Base-by-base conservation (phyloP, 2,888 invertebrate species). In the Aphidius colemani region DNA sequence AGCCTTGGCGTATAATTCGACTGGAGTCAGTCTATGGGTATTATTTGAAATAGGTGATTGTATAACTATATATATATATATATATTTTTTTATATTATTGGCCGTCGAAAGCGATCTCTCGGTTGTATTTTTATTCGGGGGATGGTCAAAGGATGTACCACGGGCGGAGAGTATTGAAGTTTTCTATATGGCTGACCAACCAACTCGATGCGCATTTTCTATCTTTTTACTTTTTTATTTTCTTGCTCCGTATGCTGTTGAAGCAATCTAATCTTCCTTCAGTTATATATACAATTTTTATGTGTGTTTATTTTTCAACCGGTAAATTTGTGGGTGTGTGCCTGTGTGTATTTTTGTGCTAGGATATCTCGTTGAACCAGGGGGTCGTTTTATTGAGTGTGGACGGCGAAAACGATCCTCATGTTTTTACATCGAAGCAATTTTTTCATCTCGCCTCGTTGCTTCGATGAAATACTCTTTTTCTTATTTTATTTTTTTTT, bases 401-500 rank as follows among this genome's bases (percentile, higher is more conserved):
- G 74, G 74, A 76, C 74, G 75, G 70, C 72, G 72, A 75, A 75
- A 75, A 71, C 74, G 77, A 77, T 79, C 75, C 82, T 82, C 81
- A 82, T 82, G 82, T 82, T 82, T 82, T 81, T 82, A 82, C 82
- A 82, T 82, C 78, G 79, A 77, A 79, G 81, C 81, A 81, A 81
- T 81, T 81, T 81, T 79, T 80, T 80, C 75, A 81, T 80, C 74
- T 77, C 78, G 81, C 79, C 77, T 75, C 77, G 80, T 77, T 81
- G 78, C 74, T 70, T 74, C 61, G 59, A 68, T 66, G 76, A 74
- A 74, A 71, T 75, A 72, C 74, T 73, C 72, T 41, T 63, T 64
- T 67, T 53, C 57, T 53, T 46, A 43, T 61, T 50, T 49, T 45
- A 57, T 53, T 57, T 63, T 51, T 39, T 46, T 64, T 11, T 13